Conservation (phyloP, 2,888 invertebrate species). For the Meiosimyza decipiens region DNA sequence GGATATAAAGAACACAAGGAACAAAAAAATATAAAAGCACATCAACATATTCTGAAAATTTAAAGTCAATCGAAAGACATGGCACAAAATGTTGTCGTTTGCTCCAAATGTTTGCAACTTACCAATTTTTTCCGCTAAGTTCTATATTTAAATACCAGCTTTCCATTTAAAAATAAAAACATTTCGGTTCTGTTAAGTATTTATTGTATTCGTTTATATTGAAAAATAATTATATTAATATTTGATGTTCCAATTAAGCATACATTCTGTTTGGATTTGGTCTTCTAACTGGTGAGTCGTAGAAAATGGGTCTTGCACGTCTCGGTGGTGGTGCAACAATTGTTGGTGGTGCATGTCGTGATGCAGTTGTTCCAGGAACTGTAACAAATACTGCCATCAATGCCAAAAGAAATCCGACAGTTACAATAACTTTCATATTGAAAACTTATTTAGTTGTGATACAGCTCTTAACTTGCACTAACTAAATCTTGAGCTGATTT, state of each 20-base stretch:
- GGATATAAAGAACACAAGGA: too few species aligned
- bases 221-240: background rate
- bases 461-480: background rate
- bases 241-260: slow-evolving; percentile 27
- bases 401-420: slow-evolving; percentile 31
- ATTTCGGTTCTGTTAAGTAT: background rate
- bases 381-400: slow-evolving; percentile 30
- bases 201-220: background rate
- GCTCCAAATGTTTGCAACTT: too few species aligned
- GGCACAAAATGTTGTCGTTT: background rate
- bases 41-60: too few species aligned
- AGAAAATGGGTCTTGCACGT: slow-evolving; percentile 36
- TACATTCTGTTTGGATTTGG: slow-evolving; percentile 31
- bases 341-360: slow-evolving; percentile 34
- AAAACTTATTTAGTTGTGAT: background rate
- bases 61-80: background rate
- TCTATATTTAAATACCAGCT: too few species aligned
- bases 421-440: slow-evolving; percentile 34
- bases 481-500: background rate
- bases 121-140: background rate
- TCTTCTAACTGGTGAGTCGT: slow-evolving; percentile 37
- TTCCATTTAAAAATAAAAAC: too few species aligned
- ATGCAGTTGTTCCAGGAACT: slow-evolving; percentile 22
- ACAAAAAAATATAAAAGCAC: too few species aligned
- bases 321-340: slow-evolving; percentile 20